Evolutionary conservation across 2,888 invertebrate species (phyloP).

Genomic region (Andricus quercusramuli): DNA sequence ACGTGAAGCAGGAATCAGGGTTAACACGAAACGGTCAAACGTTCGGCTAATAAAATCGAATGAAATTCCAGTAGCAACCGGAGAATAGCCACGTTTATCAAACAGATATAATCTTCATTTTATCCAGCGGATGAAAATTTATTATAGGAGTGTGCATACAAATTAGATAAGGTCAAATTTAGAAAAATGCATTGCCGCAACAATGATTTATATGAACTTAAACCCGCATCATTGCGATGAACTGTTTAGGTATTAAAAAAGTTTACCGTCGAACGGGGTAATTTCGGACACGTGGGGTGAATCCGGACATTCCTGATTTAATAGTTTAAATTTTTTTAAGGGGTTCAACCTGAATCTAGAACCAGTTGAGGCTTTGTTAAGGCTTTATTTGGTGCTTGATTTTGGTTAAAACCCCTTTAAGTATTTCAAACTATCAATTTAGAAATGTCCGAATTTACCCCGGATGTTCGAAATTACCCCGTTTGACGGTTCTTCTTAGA

Average conservation of each 20-base stretch:
- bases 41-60: conserved; percentile 29
- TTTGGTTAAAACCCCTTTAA: too few species aligned
- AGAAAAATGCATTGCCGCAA: not conserved
- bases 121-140: conserved; percentile 9
- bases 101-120: conserved; percentile 31
- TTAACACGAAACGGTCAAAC: conserved; percentile 37
- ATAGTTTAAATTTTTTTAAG: too few species aligned
- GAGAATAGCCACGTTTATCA: not conserved
- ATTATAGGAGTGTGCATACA: conserved; percentile 2
- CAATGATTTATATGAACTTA: not conserved
- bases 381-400: too few species aligned
- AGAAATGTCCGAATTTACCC: too few species aligned
- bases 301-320: too few species aligned
- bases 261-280: too few species aligned
- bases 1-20: conserved; percentile 38
- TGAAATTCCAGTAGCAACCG: conserved; percentile 38
- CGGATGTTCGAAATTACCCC: too few species aligned
- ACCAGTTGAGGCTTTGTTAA: too few species aligned
- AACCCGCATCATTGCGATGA: not conserved
- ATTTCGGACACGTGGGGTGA: too few species aligned
- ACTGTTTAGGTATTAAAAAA: not conserved
- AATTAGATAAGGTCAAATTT: conserved; percentile 15
- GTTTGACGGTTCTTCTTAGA: too few species aligned
- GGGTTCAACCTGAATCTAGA: too few species aligned
- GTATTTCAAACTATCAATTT: too few species aligned